phyloP scores from a whole-genome alignment of 1,140 invertebrate species.

The Portunus trituberculatus region DNA sequence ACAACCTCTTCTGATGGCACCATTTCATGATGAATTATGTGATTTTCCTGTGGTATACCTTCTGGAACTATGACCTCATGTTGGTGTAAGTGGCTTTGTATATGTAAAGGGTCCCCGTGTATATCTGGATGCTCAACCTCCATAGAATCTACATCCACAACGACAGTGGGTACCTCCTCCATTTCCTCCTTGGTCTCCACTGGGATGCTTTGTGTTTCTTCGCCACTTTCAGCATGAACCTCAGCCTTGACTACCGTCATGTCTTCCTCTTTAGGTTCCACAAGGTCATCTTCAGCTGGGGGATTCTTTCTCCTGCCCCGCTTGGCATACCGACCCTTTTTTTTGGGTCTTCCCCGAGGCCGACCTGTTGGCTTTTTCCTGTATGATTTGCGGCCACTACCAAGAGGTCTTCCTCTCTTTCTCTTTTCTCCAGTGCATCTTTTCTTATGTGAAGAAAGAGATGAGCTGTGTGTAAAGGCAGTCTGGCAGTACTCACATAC shows the following conservation, averaged over 20 bases:
- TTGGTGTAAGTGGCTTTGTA: neutral
- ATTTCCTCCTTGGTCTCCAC: conserved; percentile 61
- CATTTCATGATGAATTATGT: conserved; percentile 55
- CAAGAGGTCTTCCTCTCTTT: conserved; percentile 67
- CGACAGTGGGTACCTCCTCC: conserved; percentile 65
- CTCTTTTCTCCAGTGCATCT: conserved; percentile 69
- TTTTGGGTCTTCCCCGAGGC: conserved; percentile 68
- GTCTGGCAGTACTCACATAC: conserved; percentile 75
- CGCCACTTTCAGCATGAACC: conserved; percentile 29
- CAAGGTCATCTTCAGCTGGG: neutral
- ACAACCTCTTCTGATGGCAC: conserved; percentile 46
- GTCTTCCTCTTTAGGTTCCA: conserved; percentile 43
- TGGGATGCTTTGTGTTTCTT: conserved; percentile 26
- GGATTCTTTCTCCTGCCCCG: conserved; percentile 57
- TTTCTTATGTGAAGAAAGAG: conserved; percentile 71
- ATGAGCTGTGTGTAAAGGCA: conserved; percentile 75
- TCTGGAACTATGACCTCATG: conserved; percentile 29
- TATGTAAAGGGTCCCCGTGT: neutral
- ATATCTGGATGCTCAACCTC: neutral
- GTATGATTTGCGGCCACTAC: conserved; percentile 69
- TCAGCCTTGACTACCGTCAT: conserved; percentile 40
- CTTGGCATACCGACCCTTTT: conserved; percentile 65
- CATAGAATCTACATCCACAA: conserved; percentile 58
- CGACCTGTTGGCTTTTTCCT: conserved; percentile 69
- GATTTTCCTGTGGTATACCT: conserved; percentile 44